phyloP scores from a whole-genome alignment of 2,888 invertebrate genomes.

The Capitulum mitella region DNA sequence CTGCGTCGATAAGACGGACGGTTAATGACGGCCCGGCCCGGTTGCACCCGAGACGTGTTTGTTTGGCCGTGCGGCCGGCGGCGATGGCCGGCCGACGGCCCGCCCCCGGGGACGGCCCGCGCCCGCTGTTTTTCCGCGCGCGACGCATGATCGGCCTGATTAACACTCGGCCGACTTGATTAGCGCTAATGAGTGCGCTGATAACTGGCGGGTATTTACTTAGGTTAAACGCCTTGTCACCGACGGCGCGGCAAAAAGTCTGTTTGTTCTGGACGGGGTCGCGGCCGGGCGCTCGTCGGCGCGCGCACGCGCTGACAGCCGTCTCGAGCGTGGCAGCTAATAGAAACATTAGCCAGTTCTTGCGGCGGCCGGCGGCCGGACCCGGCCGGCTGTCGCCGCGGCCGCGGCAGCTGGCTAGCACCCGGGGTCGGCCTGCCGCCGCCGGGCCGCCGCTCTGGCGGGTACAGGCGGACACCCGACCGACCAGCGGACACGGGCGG shows the following conservation, averaged over 20 bases:
- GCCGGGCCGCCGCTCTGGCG: too few relatives aligned
- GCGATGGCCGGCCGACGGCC: neutral
- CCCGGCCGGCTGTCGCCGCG: too few relatives aligned
- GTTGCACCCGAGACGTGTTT: neutral
- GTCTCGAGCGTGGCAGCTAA: neutral
- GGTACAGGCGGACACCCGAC: too few relatives aligned
- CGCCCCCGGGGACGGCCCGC: neutral
- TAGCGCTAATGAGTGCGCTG: constrained; percentile 21
- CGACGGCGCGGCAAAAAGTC: neutral
- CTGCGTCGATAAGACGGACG: neutral
- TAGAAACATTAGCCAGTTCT: constrained; percentile 15
- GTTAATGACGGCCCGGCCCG: neutral
- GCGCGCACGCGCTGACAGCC: neutral
- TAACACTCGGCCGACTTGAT: constrained; percentile 15
- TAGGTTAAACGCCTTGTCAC: constrained; percentile 22
- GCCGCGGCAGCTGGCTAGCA: too few relatives aligned
- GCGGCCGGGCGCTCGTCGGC: neutral
- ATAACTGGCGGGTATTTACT: constrained; percentile 17
- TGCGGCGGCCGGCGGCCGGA: neutral
- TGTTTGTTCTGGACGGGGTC: neutral
- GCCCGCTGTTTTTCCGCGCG: neutral
- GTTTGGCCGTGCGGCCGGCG: neutral
- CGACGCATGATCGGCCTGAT: constrained; percentile 21
- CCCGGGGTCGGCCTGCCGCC: too few relatives aligned
- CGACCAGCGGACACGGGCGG: too few relatives aligned